Conservation (phyloP, 1,140 invertebrate genomes). For the Heliconius congener region DNA sequence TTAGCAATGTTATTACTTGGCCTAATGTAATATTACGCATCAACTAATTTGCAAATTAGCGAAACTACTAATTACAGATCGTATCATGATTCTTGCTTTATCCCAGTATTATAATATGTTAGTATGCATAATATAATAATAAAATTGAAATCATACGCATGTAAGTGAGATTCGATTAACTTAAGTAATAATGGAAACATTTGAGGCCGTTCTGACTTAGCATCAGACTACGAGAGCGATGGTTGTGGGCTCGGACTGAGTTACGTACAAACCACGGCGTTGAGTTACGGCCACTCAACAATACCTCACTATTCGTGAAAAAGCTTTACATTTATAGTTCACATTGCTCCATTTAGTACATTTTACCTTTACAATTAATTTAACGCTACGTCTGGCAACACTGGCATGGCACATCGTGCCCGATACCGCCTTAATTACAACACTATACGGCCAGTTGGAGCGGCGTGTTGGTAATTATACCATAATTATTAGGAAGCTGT, state of each 20-base stretch:
- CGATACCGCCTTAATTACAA: conserved; percentile 34
- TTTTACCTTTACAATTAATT: conserved; percentile 50
- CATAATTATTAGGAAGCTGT: conserved; percentile 27
- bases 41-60: conserved; percentile 75
- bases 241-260: too few relatives aligned
- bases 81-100: conserved; percentile 6
- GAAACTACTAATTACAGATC: conserved; percentile 9
- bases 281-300: too few relatives aligned
- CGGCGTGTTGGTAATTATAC: conserved; percentile 27
- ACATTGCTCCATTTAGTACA: background rate
- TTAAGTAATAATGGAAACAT: background rate
- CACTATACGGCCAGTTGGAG: conserved; percentile 26
- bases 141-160: background rate
- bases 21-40: conserved; percentile 77
- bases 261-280: too few relatives aligned
- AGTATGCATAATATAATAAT: background rate
- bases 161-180: background rate
- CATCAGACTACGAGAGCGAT: too few relatives aligned
- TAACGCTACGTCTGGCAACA: conserved; percentile 48
- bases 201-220: too few relatives aligned
- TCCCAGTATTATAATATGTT: background rate
- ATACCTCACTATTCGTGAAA: too few relatives aligned
- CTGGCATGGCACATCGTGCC: conserved; percentile 26
- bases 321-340: too few relatives aligned
- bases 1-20: conserved; percentile 64